Base-by-base conservation (phyloP, 2,113 vertebrate genomes). In the Colistium nudipinnis region DNA sequence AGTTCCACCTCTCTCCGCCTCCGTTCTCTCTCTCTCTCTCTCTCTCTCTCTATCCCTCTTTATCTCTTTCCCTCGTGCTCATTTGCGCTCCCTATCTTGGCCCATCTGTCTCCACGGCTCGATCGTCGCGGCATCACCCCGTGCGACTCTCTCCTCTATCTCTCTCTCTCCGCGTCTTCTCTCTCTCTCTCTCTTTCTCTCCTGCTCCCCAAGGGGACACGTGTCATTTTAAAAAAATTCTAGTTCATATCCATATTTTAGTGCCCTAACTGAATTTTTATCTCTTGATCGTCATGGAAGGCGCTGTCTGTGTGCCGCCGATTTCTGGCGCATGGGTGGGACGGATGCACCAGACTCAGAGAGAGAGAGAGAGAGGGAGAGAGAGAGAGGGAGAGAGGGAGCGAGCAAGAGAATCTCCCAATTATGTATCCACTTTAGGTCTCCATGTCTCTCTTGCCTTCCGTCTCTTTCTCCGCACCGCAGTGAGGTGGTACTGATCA, bases 211-310 rank as follows among this genome's bases (percentile, higher is more conserved):
- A 4, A 60, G 73, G 81, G 77, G 70, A 81, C 78, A 80, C 62
- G 63, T 80, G 81, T 74, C 56, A 78, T 89, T 85, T 86, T 89
- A n/a, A n/a, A n/a, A n/a, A n/a, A n/a, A n/a, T n/a, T 88, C 88
- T 85, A 85, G 83, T 78, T 57, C 80, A 81, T 76, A 82, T 85
- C 78, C 70, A 87, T 80, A 86, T 90, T 90, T 87, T 82, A 87
- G 81, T 77, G 77, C 80, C 55, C 76, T 83, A 74, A 69, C 70
- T 74, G 83, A 76, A 74, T 86, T 87, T 85, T 79, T 70, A 75
- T 83, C 76, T 86, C 81, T 88, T 83, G 82, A 90, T 90, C 84
- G 82, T 83, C 67, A 35, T 45, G 71, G 70, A 84, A 85, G 54
- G 61, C 66, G 76, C 24, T 72, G 51, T 55, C 9, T 31, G 27